phyloP scores from a whole-genome alignment of 2,113 vertebrate genomes.

The Lutjanus erythropterus region DNA sequence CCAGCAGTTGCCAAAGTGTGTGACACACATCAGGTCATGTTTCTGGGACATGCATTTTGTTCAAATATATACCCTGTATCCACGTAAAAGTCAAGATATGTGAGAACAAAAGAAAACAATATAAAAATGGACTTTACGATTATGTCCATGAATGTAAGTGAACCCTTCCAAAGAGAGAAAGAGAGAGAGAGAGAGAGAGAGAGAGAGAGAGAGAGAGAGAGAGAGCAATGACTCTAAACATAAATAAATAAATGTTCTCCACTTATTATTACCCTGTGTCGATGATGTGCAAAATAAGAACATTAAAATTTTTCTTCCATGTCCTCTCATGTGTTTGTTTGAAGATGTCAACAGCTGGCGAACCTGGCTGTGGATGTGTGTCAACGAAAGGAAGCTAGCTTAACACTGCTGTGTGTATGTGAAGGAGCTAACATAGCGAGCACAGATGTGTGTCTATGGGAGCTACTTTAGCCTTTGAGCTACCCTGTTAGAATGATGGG shows the following conservation, averaged over 20 bases:
- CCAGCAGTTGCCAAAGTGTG: slow-evolving; percentile 55
- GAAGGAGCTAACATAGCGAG: slow-evolving; percentile 43
- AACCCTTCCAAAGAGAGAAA: slow-evolving; percentile 73
- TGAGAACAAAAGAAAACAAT: slow-evolving; percentile 75
- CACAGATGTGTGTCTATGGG: slow-evolving; percentile 26
- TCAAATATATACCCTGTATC: slow-evolving; percentile 99
- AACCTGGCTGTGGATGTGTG: slow-evolving; percentile 38
- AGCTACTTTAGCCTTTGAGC: slow-evolving; percentile 48
- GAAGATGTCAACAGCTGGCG: slow-evolving; percentile 65
- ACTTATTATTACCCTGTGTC: slow-evolving; percentile 85
- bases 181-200: slow-evolving; percentile 59
- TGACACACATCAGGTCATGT: slow-evolving; percentile 77
- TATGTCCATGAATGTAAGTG: slow-evolving; percentile 79
- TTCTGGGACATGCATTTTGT: slow-evolving; percentile 93
- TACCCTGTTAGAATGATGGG: slow-evolving; percentile 67
- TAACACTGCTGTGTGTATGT: slow-evolving; percentile 53
- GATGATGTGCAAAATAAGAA: slow-evolving; percentile 80
- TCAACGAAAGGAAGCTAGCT: slow-evolving; percentile 62
- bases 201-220: slow-evolving; percentile 41
- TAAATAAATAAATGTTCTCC: slow-evolving; percentile 81
- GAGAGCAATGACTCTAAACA: slow-evolving; percentile 60
- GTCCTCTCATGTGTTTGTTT: slow-evolving; percentile 68
- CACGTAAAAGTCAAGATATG: slow-evolving; percentile 93
- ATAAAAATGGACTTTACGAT: slow-evolving; percentile 82
- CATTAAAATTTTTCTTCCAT: slow-evolving; percentile 61